phyloP scores from a whole-genome alignment of 2,888 invertebrate species.

The Drosophila pegasa region DNA sequence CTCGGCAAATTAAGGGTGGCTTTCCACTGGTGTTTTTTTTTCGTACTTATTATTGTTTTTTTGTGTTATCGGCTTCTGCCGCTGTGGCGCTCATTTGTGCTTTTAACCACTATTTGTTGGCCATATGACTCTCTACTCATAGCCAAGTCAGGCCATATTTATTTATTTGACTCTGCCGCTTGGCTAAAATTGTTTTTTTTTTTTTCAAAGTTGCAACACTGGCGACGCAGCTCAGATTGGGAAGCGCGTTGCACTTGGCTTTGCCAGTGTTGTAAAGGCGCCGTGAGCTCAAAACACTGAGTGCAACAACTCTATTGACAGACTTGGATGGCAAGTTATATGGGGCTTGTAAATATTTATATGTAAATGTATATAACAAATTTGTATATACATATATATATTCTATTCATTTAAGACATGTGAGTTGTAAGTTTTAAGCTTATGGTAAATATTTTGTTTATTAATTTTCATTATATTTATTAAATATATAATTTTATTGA shows the following conservation, averaged over 20 bases:
- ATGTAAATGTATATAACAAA: too few species aligned
- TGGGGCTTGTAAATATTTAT: neutral
- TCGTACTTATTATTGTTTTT: neutral
- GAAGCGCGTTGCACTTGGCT: constrained; percentile 15
- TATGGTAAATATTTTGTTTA: neutral
- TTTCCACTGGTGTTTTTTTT: constrained; percentile 7
- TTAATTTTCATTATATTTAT: too few species aligned
- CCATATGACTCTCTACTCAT: constrained; percentile 28
- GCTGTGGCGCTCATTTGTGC: constrained; percentile 7
- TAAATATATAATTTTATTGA: too few species aligned
- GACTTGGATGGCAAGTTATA: neutral
- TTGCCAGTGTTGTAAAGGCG: constrained; percentile 30
- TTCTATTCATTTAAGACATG: neutral
- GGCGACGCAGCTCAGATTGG: neutral
- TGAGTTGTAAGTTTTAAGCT: neutral
- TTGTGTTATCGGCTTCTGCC: neutral
- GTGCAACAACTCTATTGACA: neutral
- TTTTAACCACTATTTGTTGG: constrained; percentile 20
- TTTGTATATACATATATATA: too few species aligned
- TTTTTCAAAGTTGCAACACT: neutral
- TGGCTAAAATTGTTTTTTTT: neutral
- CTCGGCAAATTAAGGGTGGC: constrained; percentile 40
- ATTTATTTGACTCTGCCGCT: neutral
- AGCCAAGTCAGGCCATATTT: constrained; percentile 12
- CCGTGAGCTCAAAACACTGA: neutral